Conservation (phyloP, 2,113 vertebrate species). For the Nicator chloris region DNA sequence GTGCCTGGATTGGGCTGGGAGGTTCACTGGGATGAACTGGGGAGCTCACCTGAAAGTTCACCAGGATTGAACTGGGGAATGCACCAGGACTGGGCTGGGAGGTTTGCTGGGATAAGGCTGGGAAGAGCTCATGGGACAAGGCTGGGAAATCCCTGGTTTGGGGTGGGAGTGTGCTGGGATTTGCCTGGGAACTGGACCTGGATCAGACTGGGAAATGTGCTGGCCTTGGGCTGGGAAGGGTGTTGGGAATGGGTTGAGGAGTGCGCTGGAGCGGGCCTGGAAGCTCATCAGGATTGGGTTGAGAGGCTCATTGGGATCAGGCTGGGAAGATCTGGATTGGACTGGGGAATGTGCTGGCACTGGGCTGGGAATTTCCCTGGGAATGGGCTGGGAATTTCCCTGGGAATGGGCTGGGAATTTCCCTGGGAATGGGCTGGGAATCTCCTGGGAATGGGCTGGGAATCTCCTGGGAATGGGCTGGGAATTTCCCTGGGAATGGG, state of each 20-base stretch:
- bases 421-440: not conserved
- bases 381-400: not conserved
- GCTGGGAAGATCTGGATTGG: not conserved
- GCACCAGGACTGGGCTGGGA: not conserved
- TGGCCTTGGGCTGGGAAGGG: not conserved
- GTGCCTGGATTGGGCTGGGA: not conserved
- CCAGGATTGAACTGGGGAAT: not conserved
- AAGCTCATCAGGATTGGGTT: accelerated
- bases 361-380: not conserved
- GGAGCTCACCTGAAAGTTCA: not conserved
- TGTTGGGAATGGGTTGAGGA: not conserved
- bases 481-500: not conserved
- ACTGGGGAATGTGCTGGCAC: accelerated
- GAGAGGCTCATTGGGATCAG: not conserved
- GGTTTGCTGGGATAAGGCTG: not conserved
- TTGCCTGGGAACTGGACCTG: not conserved
- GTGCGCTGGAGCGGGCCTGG: not conserved
- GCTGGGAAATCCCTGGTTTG: not conserved
- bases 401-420: not conserved
- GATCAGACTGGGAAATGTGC: accelerated
- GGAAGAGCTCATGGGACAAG: not conserved
- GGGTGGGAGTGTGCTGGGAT: not conserved
- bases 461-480: too few relatives aligned
- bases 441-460: too few relatives aligned
- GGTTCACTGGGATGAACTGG: not conserved